Percentiles rank a stretch among this genome's conserved stretches.
phyloP scores from a whole-genome alignment of 2,797 vertebrate genomes.

The Triplophysa bombifrons region DNA sequence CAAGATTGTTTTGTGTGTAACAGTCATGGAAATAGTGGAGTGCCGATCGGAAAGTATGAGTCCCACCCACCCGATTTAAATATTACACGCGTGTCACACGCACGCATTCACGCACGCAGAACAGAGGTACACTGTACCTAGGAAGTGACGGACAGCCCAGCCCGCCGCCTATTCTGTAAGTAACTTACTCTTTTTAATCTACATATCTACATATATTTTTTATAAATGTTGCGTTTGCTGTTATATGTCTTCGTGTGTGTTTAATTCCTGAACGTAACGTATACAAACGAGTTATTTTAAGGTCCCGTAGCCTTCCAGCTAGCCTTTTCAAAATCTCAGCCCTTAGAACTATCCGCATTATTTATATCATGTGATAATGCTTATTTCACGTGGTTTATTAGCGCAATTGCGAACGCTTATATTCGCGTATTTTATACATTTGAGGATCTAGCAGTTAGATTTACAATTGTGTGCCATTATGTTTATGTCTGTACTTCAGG shows the following conservation, averaged over 20 bases:
- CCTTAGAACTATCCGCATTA: not conserved
- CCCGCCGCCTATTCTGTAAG: conserved; percentile 19
- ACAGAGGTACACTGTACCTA: conserved; percentile 3
- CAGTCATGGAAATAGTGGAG: conserved; percentile 8
- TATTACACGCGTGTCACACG: conserved; percentile 8
- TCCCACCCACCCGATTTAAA: conserved; percentile 28
- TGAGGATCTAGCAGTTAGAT: not conserved
- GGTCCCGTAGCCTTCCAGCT: not conserved
- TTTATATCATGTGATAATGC: not conserved
- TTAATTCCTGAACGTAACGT: not conserved
- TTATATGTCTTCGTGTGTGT: not conserved
- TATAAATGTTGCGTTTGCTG: not conserved
- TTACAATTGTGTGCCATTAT: not conserved
- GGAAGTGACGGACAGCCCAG: conserved; percentile 30
- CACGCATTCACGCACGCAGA: not conserved
- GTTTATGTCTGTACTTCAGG: not conserved
- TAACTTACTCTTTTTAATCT: not conserved
- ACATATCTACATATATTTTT: not conserved
- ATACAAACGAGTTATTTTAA: conserved; percentile 7
- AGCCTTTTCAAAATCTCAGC: not conserved
- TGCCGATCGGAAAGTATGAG: conserved; percentile 18
- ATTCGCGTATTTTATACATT: not conserved
- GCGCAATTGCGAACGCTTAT: not conserved
- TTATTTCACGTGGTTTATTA: not conserved
- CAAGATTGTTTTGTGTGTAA: conserved; percentile 24